Evolutionary conservation across 2,888 invertebrate genomes (phyloP), one percentile per base, ranked within the genome.

Genomic region (Steinernema hermaphroditum): DNA sequence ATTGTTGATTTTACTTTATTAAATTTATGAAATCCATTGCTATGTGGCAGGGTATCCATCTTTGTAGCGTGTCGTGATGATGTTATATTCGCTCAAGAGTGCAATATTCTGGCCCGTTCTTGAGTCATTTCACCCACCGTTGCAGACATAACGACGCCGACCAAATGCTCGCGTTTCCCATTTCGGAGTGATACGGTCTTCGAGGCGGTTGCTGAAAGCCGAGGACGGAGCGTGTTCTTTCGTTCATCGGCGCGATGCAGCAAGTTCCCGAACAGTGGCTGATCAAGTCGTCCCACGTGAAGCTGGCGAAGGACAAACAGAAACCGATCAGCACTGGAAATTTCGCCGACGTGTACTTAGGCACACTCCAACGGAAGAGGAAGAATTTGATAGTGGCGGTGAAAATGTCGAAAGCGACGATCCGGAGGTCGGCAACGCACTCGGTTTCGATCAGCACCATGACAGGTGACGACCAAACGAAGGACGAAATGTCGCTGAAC

Each of bases 251-350:
- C 37, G 12, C 4, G 22, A 46, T 46, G 46, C 46, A 46, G 46
- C 46, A 46, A 46, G n/a, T 46, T 46, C 46, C 46, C 46, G 46
- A 46, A 46, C 46, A 46, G 16, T 46, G 46, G 46, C 46, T 46
- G 9, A 16, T 46, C 9, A 46, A 46, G 46, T 4, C 46, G 46
- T 46, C 46, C n/a, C 46, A 46, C 2, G n/a, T 46, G 9, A 46
- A 46, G n/a, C 46, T 46, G 46, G 46, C 46, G 46, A 69, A 69
- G 41, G 69, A 69, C 69, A 69, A 69, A 41, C 69, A 69, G 19
- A 46, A 46, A 19, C 46, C 46, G 9, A 69, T 69, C 32, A 41
- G 69, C 14, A 44, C 69, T 4, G 69, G 69, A 1, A 70, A 70
- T 19, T 70, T 70, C 46, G 70, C 70, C 46, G 70, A 70, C 29